A percentile compares a stretch with the other conserved stretches of the same genome.
Evolutionary conservation across 2,113 vertebrate genomes (phyloP).

Genomic region (Tricholaema leucomelas): DNA sequence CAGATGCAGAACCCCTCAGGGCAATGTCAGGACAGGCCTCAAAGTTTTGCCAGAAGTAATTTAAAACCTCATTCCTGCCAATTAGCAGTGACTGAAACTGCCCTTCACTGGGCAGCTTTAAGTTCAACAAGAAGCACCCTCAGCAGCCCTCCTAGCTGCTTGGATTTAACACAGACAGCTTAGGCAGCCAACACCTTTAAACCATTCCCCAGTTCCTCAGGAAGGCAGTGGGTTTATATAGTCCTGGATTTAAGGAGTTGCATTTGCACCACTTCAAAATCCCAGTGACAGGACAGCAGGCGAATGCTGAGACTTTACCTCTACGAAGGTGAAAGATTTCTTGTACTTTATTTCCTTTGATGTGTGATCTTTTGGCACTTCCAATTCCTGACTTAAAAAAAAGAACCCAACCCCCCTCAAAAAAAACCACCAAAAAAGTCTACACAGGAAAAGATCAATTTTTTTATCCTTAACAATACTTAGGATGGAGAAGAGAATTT

Average conservation of each 20-base stretch:
- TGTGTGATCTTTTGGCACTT: neutral
- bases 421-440: too few relatives aligned
- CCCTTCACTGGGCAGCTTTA: neutral
- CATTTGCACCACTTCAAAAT: neutral
- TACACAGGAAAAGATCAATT: neutral
- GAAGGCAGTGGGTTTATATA: neutral
- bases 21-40: neutral
- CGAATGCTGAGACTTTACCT: neutral
- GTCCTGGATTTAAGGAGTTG: neutral
- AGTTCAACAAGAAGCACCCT: neutral
- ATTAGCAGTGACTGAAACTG: neutral
- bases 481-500: neutral
- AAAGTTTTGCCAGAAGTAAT: neutral
- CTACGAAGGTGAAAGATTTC: neutral
- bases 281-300: neutral
- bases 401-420: too few relatives aligned
- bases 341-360: neutral
- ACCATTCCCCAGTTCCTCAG: neutral
- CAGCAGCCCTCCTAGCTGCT: neutral
- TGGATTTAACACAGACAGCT: neutral
- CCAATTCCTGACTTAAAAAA: fast-evolving
- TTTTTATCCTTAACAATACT: neutral
- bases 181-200: neutral
- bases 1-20: neutral
- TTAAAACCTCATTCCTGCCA: slow-evolving; percentile 11